Percentiles rank a stretch among this genome's conserved stretches.
Conservation (phyloP, 2,113 vertebrate species). For the Halcyon senegalensis region DNA sequence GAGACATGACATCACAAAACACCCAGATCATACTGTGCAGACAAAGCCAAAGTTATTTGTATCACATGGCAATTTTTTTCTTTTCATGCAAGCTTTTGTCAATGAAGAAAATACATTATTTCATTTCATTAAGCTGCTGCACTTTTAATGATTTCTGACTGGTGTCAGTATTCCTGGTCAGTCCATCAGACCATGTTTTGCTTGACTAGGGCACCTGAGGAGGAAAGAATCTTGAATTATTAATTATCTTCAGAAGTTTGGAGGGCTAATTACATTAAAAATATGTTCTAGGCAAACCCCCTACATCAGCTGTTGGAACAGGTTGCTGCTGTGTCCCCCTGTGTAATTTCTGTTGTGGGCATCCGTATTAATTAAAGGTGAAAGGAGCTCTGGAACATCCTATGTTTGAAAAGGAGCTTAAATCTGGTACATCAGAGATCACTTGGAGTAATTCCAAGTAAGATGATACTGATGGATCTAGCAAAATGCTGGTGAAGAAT, state of each 20-base stretch:
- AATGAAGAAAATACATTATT: not conserved
- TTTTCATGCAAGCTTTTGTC: not conserved
- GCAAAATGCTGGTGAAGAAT: not conserved
- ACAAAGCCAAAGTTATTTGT: not conserved
- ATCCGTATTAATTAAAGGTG: not conserved
- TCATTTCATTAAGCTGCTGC: not conserved
- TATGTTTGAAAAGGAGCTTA: not conserved
- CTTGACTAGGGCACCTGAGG: not conserved
- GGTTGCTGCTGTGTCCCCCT: not conserved
- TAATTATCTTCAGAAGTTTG: not conserved
- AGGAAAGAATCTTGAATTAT: not conserved
- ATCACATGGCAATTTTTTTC: not conserved
- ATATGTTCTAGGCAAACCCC: not conserved
- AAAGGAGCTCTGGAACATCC: not conserved
- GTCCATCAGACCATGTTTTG: not conserved
- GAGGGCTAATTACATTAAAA: not conserved
- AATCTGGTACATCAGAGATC: not conserved
- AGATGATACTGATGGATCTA: not conserved
- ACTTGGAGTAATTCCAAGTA: not conserved
- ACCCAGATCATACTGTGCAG: not conserved
- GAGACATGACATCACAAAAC: not conserved
- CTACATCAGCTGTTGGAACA: not conserved
- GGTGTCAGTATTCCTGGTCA: too few species aligned
- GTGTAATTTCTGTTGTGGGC: not conserved
- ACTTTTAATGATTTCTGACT: not conserved